A percentile compares a stretch with the other conserved stretches of the same genome.
phyloP scores from a whole-genome alignment of 2,797 vertebrate species.

The Pseudomugil tenellus region DNA sequence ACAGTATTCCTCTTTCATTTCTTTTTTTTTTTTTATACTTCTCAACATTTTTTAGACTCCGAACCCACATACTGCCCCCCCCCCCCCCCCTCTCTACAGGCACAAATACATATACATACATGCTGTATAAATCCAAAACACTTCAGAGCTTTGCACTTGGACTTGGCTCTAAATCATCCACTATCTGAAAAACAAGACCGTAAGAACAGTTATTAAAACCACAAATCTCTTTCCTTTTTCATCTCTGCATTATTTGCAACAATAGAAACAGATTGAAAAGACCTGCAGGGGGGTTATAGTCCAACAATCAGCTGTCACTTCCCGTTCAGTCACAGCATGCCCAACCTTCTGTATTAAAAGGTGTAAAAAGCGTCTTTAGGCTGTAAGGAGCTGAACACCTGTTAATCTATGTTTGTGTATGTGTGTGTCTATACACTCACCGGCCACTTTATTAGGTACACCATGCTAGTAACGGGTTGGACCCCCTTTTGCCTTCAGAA shows the following conservation, averaged over 20 bases:
- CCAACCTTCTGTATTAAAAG: constrained; percentile 20
- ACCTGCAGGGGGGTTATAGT: constrained; percentile 50
- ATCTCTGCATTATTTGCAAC: constrained; percentile 50
- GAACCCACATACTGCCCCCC: constrained; percentile 51
- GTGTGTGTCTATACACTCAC: constrained; percentile 17
- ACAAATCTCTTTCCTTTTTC: constrained; percentile 42
- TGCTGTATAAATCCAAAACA: constrained; percentile 5
- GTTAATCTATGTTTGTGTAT: constrained; percentile 49
- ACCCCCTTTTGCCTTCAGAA: too few relatives aligned
- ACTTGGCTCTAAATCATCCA: constrained; percentile 3
- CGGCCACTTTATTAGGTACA: too few relatives aligned
- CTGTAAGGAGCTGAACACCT: constrained; percentile 56
- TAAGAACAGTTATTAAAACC: constrained; percentile 50
- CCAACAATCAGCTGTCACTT: constrained; percentile 57
- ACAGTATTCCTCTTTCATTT: constrained; percentile 73
- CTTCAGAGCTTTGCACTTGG: neutral
- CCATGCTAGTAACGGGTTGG: too few relatives aligned
- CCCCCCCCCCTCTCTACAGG: neutral
- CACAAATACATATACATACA: constrained; percentile 20
- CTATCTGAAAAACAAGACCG: constrained; percentile 31
- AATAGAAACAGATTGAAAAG: constrained; percentile 60
- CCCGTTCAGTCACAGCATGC: constrained; percentile 35
- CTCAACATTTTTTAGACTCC: constrained; percentile 77
- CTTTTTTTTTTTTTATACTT: constrained; percentile 52
- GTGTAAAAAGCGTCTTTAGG: constrained; percentile 17